phyloP scores from a whole-genome alignment of 2,888 invertebrate genomes.

The Dolichomitus sp. region DNA sequence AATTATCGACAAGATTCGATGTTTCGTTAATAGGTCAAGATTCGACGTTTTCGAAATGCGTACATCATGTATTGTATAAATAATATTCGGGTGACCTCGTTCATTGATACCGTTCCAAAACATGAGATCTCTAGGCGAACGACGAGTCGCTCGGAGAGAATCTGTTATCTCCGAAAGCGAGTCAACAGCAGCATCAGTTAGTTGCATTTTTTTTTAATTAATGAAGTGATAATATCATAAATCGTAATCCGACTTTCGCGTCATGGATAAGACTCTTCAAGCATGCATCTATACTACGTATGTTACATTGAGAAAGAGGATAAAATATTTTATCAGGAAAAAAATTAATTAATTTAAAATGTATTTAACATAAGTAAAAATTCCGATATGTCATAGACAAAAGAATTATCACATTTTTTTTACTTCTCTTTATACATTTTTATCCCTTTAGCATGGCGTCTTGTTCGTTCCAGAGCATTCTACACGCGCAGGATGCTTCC shows the following conservation, averaged over 20 bases:
- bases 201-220: neutral
- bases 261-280: neutral
- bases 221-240: constrained; percentile 2
- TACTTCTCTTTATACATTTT: too few relatives aligned
- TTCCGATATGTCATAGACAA: too few relatives aligned
- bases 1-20: neutral
- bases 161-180: neutral
- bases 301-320: neutral
- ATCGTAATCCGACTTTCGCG: neutral
- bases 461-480: constrained; percentile 2
- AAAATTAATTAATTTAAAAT: neutral
- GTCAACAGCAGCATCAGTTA: neutral
- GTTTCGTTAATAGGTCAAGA: neutral
- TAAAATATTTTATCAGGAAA: neutral
- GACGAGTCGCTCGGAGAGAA: neutral
- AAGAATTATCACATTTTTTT: too few relatives aligned
- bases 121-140: neutral
- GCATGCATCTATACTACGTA: neutral
- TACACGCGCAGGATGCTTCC: neutral
- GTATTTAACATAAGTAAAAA: too few relatives aligned
- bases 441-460: neutral
- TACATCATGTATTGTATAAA: neutral
- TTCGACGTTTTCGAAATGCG: neutral
- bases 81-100: neutral
- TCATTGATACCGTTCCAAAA: neutral